Evolutionary conservation across 2,888 invertebrate genomes (phyloP).

Genomic region (Cephus rjabovi): DNA sequence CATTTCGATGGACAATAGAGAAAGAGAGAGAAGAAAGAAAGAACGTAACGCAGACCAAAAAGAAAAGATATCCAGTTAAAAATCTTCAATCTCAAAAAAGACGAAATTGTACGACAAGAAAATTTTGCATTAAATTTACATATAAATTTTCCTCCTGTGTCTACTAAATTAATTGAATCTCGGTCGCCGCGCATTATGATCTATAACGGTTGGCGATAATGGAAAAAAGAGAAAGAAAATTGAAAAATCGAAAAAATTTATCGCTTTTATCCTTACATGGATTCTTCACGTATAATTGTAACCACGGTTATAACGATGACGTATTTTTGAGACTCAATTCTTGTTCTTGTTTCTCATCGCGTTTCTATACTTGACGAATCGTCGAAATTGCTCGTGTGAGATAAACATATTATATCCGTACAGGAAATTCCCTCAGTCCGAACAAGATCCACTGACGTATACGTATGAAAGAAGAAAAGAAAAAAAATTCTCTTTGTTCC

Average conservation of each 20-base stretch:
- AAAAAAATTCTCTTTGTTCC: not conserved
- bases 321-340: not conserved
- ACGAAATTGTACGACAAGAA: not conserved
- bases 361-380: not conserved
- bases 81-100: not conserved
- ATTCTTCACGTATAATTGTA: not conserved
- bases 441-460: not conserved
- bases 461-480: not conserved
- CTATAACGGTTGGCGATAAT: not conserved
- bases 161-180: not conserved
- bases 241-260: no score
- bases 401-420: not conserved
- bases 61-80: not conserved
- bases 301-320: not conserved
- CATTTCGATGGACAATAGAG: constrained; percentile 15
- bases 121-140: not conserved
- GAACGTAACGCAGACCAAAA: constrained; percentile 3
- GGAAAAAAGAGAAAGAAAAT: not conserved
- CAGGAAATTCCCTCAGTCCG: not conserved
- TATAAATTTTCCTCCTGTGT: not conserved
- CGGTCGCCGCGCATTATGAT: not conserved
- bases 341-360: not conserved
- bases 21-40: constrained; percentile 25
- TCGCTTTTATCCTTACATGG: not conserved
- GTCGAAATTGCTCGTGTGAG: constrained; percentile 8